phyloP scores from a whole-genome alignment of 2,888 invertebrate species.

The Miltochrista miniata region DNA sequence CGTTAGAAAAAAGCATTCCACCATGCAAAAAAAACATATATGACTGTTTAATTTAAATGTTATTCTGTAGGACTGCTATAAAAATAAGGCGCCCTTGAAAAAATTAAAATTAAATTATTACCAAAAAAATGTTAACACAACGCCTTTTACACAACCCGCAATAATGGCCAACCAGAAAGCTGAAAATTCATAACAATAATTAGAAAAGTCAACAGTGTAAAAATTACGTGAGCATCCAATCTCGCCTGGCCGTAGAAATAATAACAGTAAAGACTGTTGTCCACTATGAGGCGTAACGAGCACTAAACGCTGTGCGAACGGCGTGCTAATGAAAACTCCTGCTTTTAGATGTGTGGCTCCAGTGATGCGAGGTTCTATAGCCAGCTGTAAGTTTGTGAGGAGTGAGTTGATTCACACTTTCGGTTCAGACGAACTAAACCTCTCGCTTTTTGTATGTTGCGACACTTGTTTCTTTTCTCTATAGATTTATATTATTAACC shows the following conservation, averaged over 20 bases:
- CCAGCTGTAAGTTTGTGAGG: too few species aligned
- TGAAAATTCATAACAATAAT: conserved; percentile 28
- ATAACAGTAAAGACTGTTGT: conserved; percentile 54
- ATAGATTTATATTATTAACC: too few species aligned
- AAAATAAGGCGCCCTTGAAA: not conserved
- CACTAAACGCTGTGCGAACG: conserved; percentile 53
- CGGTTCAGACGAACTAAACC: too few species aligned
- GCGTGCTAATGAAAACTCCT: conserved; percentile 63
- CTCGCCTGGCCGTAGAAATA: conserved; percentile 42
- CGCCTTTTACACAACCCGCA: not conserved
- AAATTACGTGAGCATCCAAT: conserved; percentile 37
- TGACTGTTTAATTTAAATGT: too few species aligned
- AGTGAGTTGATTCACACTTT: too few species aligned
- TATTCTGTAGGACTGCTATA: not conserved
- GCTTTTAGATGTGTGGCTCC: conserved; percentile 41
- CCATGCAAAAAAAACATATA: too few species aligned
- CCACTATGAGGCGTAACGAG: conserved; percentile 58
- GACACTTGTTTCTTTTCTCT: too few species aligned
- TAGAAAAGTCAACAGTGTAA: conserved; percentile 23
- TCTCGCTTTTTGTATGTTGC: too few species aligned
- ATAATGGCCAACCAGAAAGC: not conserved
- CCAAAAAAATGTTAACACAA: not conserved
- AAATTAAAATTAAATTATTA: not conserved
- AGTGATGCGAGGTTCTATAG: conserved; percentile 12
- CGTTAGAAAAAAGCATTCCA: too few species aligned